A percentile compares a stretch with the other conserved stretches of the same genome.
phyloP scores from a whole-genome alignment of 1,140 invertebrate genomes.

The Amphibalanus amphitrite region DNA sequence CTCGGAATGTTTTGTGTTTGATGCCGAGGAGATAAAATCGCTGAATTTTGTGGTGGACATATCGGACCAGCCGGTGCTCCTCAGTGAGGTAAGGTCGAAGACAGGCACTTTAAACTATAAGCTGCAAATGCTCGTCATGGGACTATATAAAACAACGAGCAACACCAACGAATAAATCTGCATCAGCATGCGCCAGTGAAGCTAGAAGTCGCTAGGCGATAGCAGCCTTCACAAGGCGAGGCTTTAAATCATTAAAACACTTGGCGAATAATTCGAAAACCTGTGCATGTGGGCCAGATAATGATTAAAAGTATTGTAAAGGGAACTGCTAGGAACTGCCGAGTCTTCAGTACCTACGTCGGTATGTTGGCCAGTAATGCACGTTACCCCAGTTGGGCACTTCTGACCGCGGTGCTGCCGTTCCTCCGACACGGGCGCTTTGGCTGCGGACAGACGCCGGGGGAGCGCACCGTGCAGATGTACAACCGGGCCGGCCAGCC shows the following conservation, averaged over 20 bases:
- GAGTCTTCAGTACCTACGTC: too few species aligned
- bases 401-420: too few species aligned
- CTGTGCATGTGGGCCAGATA: conserved; percentile 8
- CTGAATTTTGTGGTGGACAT: conserved; percentile 29
- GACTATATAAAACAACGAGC: too few species aligned
- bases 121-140: not conserved
- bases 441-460: not conserved
- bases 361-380: too few species aligned
- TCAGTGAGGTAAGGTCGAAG: conserved; percentile 24
- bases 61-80: conserved; percentile 24
- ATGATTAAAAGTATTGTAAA: conserved; percentile 16
- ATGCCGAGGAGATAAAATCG: conserved; percentile 27
- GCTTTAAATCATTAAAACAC: conserved; percentile 4
- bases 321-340: conserved; percentile 22
- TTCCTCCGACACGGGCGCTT: too few species aligned
- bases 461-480: not conserved
- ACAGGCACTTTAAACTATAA: not conserved
- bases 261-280: not conserved
- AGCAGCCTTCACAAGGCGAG: too few species aligned
- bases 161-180: too few species aligned
- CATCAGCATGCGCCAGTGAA: too few species aligned
- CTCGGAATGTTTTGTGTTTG: conserved; percentile 26
- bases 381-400: too few species aligned
- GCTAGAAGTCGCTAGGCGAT: too few species aligned
- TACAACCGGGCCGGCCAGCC: not conserved